These are phyloP conservation scores for Phaethon lepturus DNA, from an alignment of 2,113 vertebrate species.

Conservation along the genomic window DNA sequence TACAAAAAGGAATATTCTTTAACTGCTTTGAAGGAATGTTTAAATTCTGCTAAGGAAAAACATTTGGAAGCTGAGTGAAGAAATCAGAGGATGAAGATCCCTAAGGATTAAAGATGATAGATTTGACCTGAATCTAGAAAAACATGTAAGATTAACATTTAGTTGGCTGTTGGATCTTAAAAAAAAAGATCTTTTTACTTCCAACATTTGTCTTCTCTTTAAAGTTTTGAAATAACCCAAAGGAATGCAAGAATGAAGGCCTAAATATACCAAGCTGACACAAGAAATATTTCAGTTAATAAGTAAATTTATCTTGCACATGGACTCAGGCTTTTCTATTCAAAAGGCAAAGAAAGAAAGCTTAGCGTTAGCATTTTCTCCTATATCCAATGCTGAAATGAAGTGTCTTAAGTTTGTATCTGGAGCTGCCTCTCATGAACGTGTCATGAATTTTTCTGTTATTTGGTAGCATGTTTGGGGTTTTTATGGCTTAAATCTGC, in stretches of 20 bases:
- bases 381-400: neutral
- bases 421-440: neutral
- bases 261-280: neutral
- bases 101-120: slow-evolving; percentile 31
- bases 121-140: slow-evolving; percentile 38
- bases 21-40: slow-evolving; percentile 9
- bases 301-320: neutral
- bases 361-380: neutral
- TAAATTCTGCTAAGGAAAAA: slow-evolving; percentile 36
- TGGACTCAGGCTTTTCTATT: neutral
- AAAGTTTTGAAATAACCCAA: slow-evolving; percentile 50
- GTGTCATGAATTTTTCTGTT: neutral
- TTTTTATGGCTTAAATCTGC: neutral
- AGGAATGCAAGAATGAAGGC: slow-evolving; percentile 12
- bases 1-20: neutral
- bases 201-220: slow-evolving; percentile 15
- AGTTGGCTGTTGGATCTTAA: neutral
- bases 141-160: slow-evolving; percentile 1
- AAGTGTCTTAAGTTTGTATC: neutral
- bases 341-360: neutral
- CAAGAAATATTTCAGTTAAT: slow-evolving; percentile 24
- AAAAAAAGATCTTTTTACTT: neutral
- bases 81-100: neutral
- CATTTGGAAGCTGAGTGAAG: slow-evolving; percentile 11
- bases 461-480: neutral